A percentile compares a stretch with the other conserved stretches of the same genome.
Conservation (phyloP, 2,888 invertebrate species). For the Chironomus tentans region DNA sequence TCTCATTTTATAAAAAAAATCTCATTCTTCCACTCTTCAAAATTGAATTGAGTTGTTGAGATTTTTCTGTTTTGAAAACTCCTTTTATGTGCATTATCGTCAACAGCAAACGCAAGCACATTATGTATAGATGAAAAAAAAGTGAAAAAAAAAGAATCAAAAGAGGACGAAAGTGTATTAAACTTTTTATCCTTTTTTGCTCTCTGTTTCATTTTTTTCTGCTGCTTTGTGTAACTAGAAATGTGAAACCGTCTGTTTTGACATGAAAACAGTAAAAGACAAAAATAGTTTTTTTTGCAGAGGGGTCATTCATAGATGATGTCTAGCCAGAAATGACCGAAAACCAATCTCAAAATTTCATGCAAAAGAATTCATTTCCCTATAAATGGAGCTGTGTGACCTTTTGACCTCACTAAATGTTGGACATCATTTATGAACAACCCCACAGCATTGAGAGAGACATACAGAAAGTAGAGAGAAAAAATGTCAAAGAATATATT, state of each 20-base stretch:
- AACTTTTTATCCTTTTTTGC: slow-evolving; percentile 15
- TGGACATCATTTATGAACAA: neutral
- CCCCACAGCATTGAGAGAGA: neutral
- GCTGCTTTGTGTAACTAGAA: neutral
- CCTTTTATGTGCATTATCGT: neutral
- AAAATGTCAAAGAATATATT: slow-evolving; percentile 18
- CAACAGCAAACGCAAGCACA: neutral
- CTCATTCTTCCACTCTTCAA: too few species aligned
- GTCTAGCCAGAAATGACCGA: too few species aligned
- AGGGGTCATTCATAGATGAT: too few species aligned
- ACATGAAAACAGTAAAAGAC: neutral
- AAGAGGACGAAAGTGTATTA: slow-evolving; percentile 17
- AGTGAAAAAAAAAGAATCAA: neutral
- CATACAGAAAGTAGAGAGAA: neutral
- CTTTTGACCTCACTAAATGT: too few species aligned
- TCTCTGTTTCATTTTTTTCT: neutral
- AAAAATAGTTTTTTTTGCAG: slow-evolving; percentile 9
- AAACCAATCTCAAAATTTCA: too few species aligned
- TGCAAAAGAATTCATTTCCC: too few species aligned
- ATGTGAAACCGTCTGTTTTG: slow-evolving; percentile 18
- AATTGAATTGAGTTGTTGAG: neutral
- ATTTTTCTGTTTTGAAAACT: too few species aligned
- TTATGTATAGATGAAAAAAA: neutral
- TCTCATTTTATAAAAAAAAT: too few species aligned
- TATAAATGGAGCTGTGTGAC: too few species aligned